phyloP scores from a whole-genome alignment of 2,888 invertebrate genomes.

The Drosophila kokeensis region DNA sequence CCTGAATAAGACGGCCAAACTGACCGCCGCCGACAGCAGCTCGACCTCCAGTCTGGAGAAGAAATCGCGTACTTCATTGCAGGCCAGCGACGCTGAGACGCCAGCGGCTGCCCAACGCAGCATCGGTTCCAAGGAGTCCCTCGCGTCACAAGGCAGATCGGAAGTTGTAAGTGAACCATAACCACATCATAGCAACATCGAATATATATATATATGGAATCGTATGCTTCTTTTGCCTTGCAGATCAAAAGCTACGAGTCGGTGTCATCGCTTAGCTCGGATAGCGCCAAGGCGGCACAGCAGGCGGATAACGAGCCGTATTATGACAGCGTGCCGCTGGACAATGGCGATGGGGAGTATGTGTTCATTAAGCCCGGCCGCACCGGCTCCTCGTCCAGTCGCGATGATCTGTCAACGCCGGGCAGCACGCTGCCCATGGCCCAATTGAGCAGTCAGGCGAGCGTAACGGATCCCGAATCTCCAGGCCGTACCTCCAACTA shows the following conservation, averaged over 20 bases:
- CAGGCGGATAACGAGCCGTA: constrained; percentile 88
- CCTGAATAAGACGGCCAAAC: constrained; percentile 75
- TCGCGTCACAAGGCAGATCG: constrained; percentile 85
- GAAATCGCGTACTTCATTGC: constrained; percentile 78
- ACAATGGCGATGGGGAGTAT: constrained; percentile 89
- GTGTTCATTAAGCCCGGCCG: constrained; percentile 90
- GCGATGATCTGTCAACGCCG: constrained; percentile 88
- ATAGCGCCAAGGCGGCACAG: constrained; percentile 86
- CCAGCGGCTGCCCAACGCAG: constrained; percentile 65
- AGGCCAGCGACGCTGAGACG: constrained; percentile 72
- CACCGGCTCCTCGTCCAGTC: constrained; percentile 88
- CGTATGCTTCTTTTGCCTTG: not conserved
- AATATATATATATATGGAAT: not conserved
- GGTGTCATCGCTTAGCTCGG: constrained; percentile 88
- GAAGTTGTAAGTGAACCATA: constrained; percentile 71
- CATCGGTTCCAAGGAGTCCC: constrained; percentile 85
- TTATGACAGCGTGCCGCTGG: constrained; percentile 90
- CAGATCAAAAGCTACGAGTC: constrained; percentile 89
- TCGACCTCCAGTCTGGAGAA: constrained; percentile 83
- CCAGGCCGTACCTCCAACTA: constrained; percentile 93
- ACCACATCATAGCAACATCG: not conserved
- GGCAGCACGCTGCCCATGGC: constrained; percentile 87
- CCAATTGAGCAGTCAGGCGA: constrained; percentile 85
- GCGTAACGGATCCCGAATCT: constrained; percentile 89
- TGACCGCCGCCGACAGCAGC: constrained; percentile 79